Evolutionary conservation across 2,797 vertebrate species (phyloP), one percentile per base, ranked within the genome.

Genomic region (Luscinia megarhynchos): DNA sequence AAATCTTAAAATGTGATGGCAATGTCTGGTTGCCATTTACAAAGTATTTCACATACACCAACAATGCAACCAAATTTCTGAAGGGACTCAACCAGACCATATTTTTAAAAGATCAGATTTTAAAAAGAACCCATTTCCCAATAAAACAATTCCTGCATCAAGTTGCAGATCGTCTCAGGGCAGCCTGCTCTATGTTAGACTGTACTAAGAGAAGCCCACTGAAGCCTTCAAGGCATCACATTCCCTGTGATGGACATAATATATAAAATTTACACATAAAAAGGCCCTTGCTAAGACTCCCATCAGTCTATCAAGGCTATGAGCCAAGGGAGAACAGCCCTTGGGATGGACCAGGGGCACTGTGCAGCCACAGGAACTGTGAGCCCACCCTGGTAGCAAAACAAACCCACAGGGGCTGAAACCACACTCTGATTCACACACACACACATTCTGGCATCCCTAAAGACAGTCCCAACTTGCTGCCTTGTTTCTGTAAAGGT

Each of bases 81-180:
- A 90, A 77, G 59, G 40, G 61, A 85, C 17, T 54, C 0, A 26
- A 62, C 23, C 34, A 63, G 48, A 30, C 53, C 67, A 82, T 27
- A 48, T 15, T n/a, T n/a, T n/a, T n/a, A n/a, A n/a, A n/a, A n/a
- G 64, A 57, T 19, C 5, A 95, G 59, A 36, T 62, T 68, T 83
- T 67, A 12, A 83, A 88, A 92, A 93, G n/a, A 96, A 84, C 50
- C 79, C 40, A 59, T 53, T 92, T 74, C 53, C 89, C 23, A 59
- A 32, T 36, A 43, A 66, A 61, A 67, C 7, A 67, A 40, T 19
- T 78, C 46, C 23, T 55, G 0, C 16, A 41, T 3, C 46, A 55
- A 26, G 48, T 4, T 14, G 2, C 43, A 92, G 29, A 16, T 9
- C 48, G 40, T 10, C 51, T 57, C 29, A 67, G 27, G 36, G 43